Evolutionary conservation across 2,888 invertebrate species (phyloP).

Genomic region (Drosophila kokeensis): DNA sequence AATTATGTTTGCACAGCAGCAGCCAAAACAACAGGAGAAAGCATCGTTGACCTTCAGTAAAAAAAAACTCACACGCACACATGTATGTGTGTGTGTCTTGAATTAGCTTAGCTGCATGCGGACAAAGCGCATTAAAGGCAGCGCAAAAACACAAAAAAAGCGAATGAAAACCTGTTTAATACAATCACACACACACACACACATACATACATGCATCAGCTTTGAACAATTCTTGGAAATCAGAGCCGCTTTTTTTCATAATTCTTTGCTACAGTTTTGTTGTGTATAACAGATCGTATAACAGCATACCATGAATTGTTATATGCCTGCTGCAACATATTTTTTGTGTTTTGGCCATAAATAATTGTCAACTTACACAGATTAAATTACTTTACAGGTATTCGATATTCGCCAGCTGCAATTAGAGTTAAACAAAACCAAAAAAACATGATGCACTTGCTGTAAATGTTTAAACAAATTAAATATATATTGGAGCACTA

Average conservation of each 20-base stretch:
- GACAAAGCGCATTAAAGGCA: constrained; percentile 62
- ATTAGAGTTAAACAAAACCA: constrained; percentile 45
- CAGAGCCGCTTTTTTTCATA: constrained; percentile 50
- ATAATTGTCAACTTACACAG: constrained; percentile 55
- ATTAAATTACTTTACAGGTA: constrained; percentile 31
- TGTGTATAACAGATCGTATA: constrained; percentile 61
- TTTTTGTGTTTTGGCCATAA: constrained; percentile 33
- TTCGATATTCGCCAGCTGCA: constrained; percentile 42
- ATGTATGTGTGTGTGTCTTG: not conserved
- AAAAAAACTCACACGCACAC: constrained; percentile 16
- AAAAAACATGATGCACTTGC: constrained; percentile 38
- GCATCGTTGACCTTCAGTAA: constrained; percentile 62
- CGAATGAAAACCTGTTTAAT: constrained; percentile 63
- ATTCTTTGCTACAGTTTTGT: constrained; percentile 60
- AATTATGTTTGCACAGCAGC: constrained; percentile 62
- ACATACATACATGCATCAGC: constrained; percentile 5
- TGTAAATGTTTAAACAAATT: constrained; percentile 29
- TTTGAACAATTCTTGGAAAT: constrained; percentile 57
- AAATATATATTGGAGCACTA: constrained; percentile 31
- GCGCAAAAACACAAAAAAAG: constrained; percentile 56
- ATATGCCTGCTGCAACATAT: constrained; percentile 33
- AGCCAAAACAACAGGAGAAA: constrained; percentile 60
- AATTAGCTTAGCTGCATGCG: constrained; percentile 18
- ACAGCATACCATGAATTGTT: constrained; percentile 33
- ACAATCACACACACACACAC: constrained; percentile 18